These are phyloP conservation scores for Yasuhikotakia modesta DNA, from an alignment of 2,797 vertebrate species.

Conservation along the genomic window DNA sequence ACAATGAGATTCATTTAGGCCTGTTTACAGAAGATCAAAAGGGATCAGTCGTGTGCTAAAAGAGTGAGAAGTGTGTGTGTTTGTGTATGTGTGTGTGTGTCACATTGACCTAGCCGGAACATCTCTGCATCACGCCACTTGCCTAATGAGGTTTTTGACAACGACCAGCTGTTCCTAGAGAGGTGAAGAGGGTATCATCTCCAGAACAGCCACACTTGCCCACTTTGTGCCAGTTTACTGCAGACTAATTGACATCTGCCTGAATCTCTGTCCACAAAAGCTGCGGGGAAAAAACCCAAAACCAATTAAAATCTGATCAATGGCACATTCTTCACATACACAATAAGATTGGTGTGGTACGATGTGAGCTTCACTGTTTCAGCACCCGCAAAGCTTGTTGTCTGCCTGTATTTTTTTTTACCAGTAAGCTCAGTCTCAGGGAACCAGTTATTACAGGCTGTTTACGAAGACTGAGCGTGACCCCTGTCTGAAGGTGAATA, in stretches of 20 bases:
- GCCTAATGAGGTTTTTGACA: conserved; percentile 57
- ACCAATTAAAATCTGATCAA: conserved; percentile 48
- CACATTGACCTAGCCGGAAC: conserved; percentile 41
- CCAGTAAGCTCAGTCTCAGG: conserved; percentile 53
- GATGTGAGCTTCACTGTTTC: background rate
- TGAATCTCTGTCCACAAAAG: conserved; percentile 17
- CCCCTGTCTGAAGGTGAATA: conserved; percentile 75
- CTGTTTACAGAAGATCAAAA: conserved; percentile 32
- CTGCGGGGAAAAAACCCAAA: conserved; percentile 6
- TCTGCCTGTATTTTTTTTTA: conserved; percentile 11
- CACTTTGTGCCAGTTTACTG: conserved; percentile 35
- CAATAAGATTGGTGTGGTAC: background rate
- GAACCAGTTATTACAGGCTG: conserved; percentile 70
- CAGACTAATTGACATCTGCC: conserved; percentile 50
- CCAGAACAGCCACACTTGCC: conserved; percentile 36
- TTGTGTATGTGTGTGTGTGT: conserved; percentile 24
- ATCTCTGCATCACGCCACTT: conserved; percentile 36
- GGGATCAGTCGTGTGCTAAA: conserved; percentile 2
- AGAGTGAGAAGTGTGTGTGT: conserved; percentile 19
- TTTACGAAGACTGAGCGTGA: conserved; percentile 71
- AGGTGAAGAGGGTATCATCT: conserved; percentile 44
- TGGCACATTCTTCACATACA: conserved; percentile 23
- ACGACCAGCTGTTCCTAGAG: conserved; percentile 54
- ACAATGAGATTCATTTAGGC: conserved; percentile 8
- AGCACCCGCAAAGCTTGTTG: conserved; percentile 25